Evolutionary conservation across 2,797 vertebrate species (phyloP).

Genomic region (Oreonectes daqikongensis): DNA sequence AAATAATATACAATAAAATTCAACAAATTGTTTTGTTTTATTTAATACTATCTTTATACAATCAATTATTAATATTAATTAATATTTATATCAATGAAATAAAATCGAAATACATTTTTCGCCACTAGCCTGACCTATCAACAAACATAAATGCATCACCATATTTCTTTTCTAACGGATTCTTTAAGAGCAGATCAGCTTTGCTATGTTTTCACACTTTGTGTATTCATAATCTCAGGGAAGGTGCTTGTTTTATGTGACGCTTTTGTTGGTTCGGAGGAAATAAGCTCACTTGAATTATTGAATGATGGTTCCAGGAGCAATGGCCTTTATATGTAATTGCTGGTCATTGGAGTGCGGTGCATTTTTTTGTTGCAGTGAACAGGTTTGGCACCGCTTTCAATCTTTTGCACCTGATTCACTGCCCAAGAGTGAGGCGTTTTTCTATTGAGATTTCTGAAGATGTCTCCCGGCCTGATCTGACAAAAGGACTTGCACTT

Average conservation of each 20-base stretch:
- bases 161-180: no score
- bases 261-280: constrained; percentile 19
- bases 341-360: constrained; percentile 22
- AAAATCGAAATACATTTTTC: no score
- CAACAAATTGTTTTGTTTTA: no score
- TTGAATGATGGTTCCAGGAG: constrained; percentile 40
- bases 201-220: constrained; percentile 7
- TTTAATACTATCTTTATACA: no score
- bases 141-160: no score
- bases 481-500: constrained; percentile 13
- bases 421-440: constrained; percentile 1
- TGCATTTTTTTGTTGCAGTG: constrained; percentile 17
- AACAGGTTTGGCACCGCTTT: constrained; percentile 19
- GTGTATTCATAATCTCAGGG: constrained; percentile 3
- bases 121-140: no score
- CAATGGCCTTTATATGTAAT: constrained; percentile 42
- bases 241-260: constrained; percentile 14
- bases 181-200: constrained; percentile 18
- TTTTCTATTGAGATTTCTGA: constrained; percentile 14
- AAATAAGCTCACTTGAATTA: constrained; percentile 43
- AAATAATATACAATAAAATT: no score
- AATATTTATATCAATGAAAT: no score
- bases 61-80: no score
- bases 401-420: constrained; percentile 18
- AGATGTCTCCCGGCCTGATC: background rate